Percentiles rank a stretch among this genome's conserved stretches.
phyloP scores from a whole-genome alignment of 2,797 vertebrate genomes.

The Hozukius guyotensis region DNA sequence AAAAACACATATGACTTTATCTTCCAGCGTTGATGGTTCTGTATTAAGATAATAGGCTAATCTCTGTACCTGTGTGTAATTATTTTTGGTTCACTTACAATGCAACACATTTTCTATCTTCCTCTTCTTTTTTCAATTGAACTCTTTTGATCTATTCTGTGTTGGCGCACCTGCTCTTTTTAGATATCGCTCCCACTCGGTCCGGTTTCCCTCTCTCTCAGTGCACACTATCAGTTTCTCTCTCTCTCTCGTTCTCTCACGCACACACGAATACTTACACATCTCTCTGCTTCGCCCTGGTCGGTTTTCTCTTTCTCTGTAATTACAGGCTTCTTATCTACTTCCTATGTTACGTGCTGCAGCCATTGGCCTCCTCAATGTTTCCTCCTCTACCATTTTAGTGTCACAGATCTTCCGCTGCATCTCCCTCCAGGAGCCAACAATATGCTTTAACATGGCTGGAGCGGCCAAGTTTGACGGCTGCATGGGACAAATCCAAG shows the following conservation, averaged over 20 bases:
- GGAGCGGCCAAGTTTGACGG: constrained; percentile 36
- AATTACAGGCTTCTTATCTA: constrained; percentile 70
- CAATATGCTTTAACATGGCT: constrained; percentile 39
- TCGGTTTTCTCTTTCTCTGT: constrained; percentile 64
- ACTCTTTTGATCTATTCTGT: constrained; percentile 61
- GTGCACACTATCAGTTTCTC: background rate
- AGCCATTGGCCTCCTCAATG: constrained; percentile 46
- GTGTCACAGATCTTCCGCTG: constrained; percentile 59
- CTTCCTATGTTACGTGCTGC: constrained; percentile 59
- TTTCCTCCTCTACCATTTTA: constrained; percentile 65
- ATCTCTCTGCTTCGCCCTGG: constrained; percentile 40
- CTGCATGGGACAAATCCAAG: constrained; percentile 45
- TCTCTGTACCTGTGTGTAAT: constrained; percentile 44
- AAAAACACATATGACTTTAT: constrained; percentile 20
- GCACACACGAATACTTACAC: constrained; percentile 29
- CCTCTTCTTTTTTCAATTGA: constrained; percentile 51
- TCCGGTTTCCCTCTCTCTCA: constrained; percentile 21
- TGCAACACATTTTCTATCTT: constrained; percentile 43
- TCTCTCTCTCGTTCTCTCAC: background rate
- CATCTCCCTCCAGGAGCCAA: constrained; percentile 29
- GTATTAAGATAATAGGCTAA: constrained; percentile 40
- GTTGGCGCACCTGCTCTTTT: constrained; percentile 57
- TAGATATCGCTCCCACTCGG: constrained; percentile 40
- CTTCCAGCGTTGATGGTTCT: constrained; percentile 2
- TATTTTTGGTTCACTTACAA: constrained; percentile 48